Evolutionary conservation across 2,888 invertebrate species (phyloP), one percentile per base, ranked within the genome.

Genomic region (Drosophila planitibia): DNA sequence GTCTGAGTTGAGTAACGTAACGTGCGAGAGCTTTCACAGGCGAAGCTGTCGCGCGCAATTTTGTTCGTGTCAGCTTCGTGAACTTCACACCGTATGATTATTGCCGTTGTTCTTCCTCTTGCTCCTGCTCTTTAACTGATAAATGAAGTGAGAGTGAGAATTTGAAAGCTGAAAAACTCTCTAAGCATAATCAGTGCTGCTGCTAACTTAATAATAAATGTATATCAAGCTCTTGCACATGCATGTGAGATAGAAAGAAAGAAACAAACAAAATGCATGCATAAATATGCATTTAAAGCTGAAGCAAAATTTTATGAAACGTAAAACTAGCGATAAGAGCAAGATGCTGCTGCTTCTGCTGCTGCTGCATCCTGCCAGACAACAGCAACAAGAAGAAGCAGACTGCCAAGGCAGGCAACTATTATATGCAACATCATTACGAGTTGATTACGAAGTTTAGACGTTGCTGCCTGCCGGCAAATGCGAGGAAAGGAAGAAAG

Each of bases 261-360:
- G 22, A 30, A 44, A 47, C 14, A 33, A 47, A 25, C 2, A 2
- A 16, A 59, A 70, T 47, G 74, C 76, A 73, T 70, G 70, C 81
- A 87, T 71, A 73, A 70, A 84, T 84, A 71, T 58, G 55, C 68
- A 70, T 73, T 74, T 71, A 77, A 63, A 73, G 87, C 68, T 61
- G 41, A 25, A 68, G 87, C 87, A 71, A 88, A 91, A 91, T 92
- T 91, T 91, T 92, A 92, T 92, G 91, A 91, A 91, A 91, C 91
- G 92, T 91, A 90, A 92, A 91, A 90, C 91, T 86, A 80, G 87
- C 88, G 92, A 92, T 89, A 91, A 88, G 85, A 73, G 52, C 52
- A 71, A 62, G 53, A 25, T 25, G 25, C 44, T 44, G n/a, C 12
- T n/a, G 41, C n/a, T 39, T 54, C 69, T 35, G 58, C 77, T 47